These are phyloP conservation scores for Agrypnia vestita DNA, from an alignment of 1,140 invertebrate genomes.

Conservation along the genomic window DNA sequence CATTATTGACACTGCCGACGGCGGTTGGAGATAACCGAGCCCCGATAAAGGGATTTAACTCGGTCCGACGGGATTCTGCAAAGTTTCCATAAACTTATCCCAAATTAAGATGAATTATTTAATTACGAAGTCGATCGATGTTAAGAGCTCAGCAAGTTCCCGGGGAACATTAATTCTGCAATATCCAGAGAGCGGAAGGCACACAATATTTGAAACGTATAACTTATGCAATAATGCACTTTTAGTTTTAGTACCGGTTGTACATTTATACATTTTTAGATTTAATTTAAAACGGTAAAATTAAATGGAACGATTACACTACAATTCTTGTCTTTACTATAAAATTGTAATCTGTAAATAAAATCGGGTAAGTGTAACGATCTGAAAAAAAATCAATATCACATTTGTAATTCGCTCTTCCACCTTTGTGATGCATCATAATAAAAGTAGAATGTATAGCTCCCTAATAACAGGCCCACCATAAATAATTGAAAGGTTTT, in stretches of 20 bases:
- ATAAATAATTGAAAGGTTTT: constrained; percentile 57
- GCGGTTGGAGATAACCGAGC: constrained; percentile 40
- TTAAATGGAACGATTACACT: no score
- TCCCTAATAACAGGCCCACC: constrained; percentile 47
- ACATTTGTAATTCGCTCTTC: not conserved
- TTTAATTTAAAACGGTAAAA: no score
- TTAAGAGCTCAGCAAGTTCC: constrained; percentile 27
- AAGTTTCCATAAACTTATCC: constrained; percentile 57
- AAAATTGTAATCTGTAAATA: no score
- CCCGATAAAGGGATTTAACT: constrained; percentile 59
- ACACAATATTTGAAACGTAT: constrained; percentile 4
- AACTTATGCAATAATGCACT: constrained; percentile 18
- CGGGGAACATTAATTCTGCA: constrained; percentile 25
- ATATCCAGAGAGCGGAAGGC: constrained; percentile 7
- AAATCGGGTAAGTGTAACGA: no score
- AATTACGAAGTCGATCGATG: constrained; percentile 55
- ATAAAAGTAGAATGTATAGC: constrained; percentile 47
- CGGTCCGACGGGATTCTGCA: constrained; percentile 48
- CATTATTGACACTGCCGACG: constrained; percentile 51
- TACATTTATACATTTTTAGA: no score
- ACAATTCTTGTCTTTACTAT: no score
- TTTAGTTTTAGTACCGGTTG: no score
- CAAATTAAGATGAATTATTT: constrained; percentile 61
- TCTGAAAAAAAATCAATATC: no score
- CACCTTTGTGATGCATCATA: constrained; percentile 33